Evolutionary conservation across 1,140 invertebrate species (phyloP).

Genomic region (Drosophila ogumai): DNA sequence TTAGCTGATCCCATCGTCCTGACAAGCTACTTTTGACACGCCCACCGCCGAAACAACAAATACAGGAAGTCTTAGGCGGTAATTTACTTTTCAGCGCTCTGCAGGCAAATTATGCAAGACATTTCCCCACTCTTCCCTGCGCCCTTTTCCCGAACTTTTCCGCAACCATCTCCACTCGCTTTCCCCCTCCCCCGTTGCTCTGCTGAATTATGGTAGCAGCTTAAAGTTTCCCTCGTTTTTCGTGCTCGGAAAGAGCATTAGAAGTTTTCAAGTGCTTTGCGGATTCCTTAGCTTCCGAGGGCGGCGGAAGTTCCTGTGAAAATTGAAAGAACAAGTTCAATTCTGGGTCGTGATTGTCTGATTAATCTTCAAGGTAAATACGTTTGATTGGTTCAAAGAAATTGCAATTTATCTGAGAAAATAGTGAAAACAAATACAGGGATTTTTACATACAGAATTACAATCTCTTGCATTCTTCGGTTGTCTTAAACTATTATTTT

Average conservation of each 20-base stretch:
- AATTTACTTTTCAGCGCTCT: slow-evolving; percentile 78
- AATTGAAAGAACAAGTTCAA: slow-evolving; percentile 41
- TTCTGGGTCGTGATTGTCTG: slow-evolving; percentile 5
- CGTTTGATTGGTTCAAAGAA: neutral
- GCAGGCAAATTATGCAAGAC: slow-evolving; percentile 80
- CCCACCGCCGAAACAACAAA: slow-evolving; percentile 46
- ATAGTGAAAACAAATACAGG: neutral
- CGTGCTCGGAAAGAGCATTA: slow-evolving; percentile 37
- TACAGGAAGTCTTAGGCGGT: slow-evolving; percentile 80
- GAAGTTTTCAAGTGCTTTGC: slow-evolving; percentile 50
- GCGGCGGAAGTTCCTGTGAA: slow-evolving; percentile 14
- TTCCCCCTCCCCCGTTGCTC: neutral
- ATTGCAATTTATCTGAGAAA: neutral
- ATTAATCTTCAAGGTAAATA: slow-evolving; percentile 12
- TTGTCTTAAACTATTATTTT: neutral
- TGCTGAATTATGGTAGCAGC: slow-evolving; percentile 57
- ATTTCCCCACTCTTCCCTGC: slow-evolving; percentile 26
- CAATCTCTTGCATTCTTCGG: neutral
- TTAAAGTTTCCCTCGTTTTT: slow-evolving; percentile 64
- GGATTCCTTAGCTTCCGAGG: slow-evolving; percentile 7
- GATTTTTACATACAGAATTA: neutral
- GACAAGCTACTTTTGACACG: slow-evolving; percentile 80
- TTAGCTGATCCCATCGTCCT: slow-evolving; percentile 79
- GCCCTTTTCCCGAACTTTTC: neutral
- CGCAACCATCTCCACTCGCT: slow-evolving; percentile 19